Percentiles rank a stretch among this genome's conserved stretches.
phyloP scores from a whole-genome alignment of 2,113 vertebrate species.

The Furnarius figulus region DNA sequence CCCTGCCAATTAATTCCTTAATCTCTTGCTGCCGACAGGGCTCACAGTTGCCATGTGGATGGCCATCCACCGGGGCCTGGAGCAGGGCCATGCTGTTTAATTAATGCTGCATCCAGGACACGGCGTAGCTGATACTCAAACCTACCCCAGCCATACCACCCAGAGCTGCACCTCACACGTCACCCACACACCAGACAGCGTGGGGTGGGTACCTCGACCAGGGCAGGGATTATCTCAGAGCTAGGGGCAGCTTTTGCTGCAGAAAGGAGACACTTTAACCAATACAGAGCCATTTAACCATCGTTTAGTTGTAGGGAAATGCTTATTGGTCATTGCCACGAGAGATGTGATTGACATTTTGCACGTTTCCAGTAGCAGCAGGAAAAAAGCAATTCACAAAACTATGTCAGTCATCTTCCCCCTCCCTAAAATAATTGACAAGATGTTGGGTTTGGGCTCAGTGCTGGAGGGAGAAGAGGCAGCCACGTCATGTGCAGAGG shows the following conservation, averaged over 20 bases:
- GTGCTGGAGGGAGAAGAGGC: not conserved
- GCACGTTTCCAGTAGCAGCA: not conserved
- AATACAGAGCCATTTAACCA: not conserved
- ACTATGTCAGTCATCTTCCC: not conserved
- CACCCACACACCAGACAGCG: not conserved
- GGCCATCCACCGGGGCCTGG: not conserved
- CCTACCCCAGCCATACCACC: not conserved
- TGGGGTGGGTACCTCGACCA: not conserved
- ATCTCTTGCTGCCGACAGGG: constrained; percentile 42
- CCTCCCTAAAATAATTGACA: not conserved
- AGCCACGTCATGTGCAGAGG: rapidly evolving
- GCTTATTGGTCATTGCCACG: not conserved
- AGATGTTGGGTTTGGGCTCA: not conserved
- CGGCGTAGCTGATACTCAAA: not conserved
- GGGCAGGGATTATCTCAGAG: not conserved
- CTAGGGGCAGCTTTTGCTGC: not conserved
- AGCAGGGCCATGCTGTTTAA: constrained; percentile 27
- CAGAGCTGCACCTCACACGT: not conserved
- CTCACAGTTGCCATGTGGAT: constrained; percentile 51
- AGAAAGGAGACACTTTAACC: not conserved
- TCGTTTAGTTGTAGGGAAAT: rapidly evolving
- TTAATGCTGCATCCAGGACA: not conserved
- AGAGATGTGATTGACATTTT: not conserved
- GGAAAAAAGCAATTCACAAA: not conserved
- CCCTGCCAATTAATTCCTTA: constrained; percentile 64